Base-by-base conservation (phyloP, 2,888 invertebrate species). In the Mesorhabditis belari region DNA sequence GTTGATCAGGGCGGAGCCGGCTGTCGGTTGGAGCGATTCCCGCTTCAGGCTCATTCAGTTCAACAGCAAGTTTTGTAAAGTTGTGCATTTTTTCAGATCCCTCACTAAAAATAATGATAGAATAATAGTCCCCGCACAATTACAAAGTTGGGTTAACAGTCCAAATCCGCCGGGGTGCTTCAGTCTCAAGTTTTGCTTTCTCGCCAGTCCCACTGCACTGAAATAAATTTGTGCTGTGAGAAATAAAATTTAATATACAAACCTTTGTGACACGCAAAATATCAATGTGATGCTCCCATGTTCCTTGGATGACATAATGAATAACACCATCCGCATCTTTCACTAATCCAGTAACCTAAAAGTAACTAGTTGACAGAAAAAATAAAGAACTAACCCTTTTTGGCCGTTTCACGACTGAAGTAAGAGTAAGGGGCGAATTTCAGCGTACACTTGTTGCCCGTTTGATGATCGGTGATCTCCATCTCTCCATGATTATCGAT, bases 401-500 rank as follows among this genome's bases (percentile, higher is more conserved):
- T 35, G 81, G 96, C 96, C 71, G 89, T 88, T 81, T 98, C 96
- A 79, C 93, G 87, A 69, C 93, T 91, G 85, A 99, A 99, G 85
- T 98, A 99, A 67, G 94, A 93, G 84, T 99, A 98, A 24, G 96
- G 93, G 81, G 91, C 88, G 85, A 92, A 99, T 84, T 95, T 96
- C 74, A 99, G 87, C 82, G 92, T 91, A 83, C 96, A 96, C 82
- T 90, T 91, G 81, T 92, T 90, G 57, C 92, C 92, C 58, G 88
- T 87, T 52, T 88, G 88, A 68, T 90, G 89, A 82, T 95, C 95
- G 23, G 67, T 86, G 69, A 98, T 96, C 83, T 95, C 94, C 92
- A 94, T 96, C 82, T 98, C 96, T 53, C 98, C 98, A 82, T 95
- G 93, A 84, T 98, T 93, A 85, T 99, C 98, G 63, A 99, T 93